Evolutionary conservation across 2,888 invertebrate species (phyloP), one percentile per base, ranked within the genome.

Genomic region (Furcula furcula): DNA sequence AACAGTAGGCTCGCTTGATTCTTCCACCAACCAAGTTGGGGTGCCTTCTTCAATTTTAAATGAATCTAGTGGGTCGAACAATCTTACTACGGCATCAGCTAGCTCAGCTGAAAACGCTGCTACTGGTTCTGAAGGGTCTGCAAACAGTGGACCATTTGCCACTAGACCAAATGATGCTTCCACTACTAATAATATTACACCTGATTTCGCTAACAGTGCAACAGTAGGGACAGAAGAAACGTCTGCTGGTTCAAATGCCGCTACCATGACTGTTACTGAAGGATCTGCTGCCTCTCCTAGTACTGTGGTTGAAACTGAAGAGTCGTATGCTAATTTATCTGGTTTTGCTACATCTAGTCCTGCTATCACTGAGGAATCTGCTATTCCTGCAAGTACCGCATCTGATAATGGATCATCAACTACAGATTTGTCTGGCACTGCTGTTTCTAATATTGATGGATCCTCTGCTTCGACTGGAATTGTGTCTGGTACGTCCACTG

Each of bases 21-120:
- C n/a, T n/a, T n/a, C n/a, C n/a, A n/a, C n/a, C n/a, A n/a, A n/a
- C n/a, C n/a, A n/a, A n/a, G n/a, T n/a, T n/a, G n/a, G n/a, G n/a
- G n/a, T n/a, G n/a, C n/a, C n/a, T n/a, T n/a, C n/a, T n/a, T n/a
- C n/a, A n/a, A n/a, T n/a, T n/a, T n/a, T n/a, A n/a, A n/a, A n/a
- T n/a, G n/a, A n/a, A n/a, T n/a, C n/a, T n/a, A n/a, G n/a, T n/a
- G n/a, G n/a, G n/a, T n/a, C n/a, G n/a, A n/a, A n/a, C n/a, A n/a
- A n/a, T n/a, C n/a, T n/a, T n/a, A n/a, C n/a, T n/a, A n/a, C n/a
- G n/a, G n/a, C n/a, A n/a, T n/a, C n/a, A n/a, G 6, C 31, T 30
- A 29, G 6, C 30, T 27, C 22, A 12, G 31, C 10, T 5, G 7
- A 36, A 31, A 29, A 34, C 36, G 37, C 22, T 33, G 21, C 32